Evolutionary conservation across 1,140 invertebrate species (phyloP).

Genomic region (Proales similis): DNA sequence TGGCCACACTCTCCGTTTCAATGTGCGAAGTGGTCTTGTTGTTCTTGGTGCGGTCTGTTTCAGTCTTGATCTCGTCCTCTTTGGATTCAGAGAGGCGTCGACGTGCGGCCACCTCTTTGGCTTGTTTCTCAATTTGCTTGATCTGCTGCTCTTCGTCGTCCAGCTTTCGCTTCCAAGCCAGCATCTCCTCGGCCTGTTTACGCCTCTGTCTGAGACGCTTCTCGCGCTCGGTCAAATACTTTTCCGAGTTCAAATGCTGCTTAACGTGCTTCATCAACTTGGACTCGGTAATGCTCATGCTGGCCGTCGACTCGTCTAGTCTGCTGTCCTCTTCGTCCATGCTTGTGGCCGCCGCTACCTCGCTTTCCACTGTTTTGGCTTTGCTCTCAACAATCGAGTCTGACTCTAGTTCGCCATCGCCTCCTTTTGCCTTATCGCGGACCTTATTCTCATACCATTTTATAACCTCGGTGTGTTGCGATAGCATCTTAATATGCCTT

Average conservation of each 20-base stretch:
- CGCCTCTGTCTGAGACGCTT: slow-evolving; percentile 46
- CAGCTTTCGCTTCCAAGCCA: slow-evolving; percentile 49
- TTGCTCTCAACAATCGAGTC: background rate
- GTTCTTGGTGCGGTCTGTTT: no score
- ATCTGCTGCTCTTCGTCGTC: slow-evolving; percentile 50
- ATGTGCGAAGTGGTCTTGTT: no score
- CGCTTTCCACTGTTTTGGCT: background rate
- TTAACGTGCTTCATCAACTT: slow-evolving; percentile 35
- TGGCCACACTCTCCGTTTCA: no score
- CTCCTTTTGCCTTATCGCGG: no score
- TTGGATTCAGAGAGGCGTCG: no score
- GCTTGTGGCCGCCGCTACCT: background rate
- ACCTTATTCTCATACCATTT: slow-evolving; percentile 40
- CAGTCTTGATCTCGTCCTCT: no score
- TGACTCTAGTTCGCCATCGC: no score
- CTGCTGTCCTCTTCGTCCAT: background rate
- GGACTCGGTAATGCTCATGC: slow-evolving; percentile 14
- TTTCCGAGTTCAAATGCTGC: slow-evolving; percentile 33
- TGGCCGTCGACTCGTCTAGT: slow-evolving; percentile 15
- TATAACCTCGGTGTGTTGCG: slow-evolving; percentile 47
- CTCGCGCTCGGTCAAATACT: slow-evolving; percentile 49
- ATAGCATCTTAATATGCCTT: slow-evolving; percentile 46
- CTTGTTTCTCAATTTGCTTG: slow-evolving; percentile 48
- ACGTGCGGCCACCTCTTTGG: slow-evolving; percentile 2
- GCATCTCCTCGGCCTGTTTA: slow-evolving; percentile 49